A percentile compares a stretch with the other conserved stretches of the same genome.
Evolutionary conservation across 2,888 invertebrate genomes (phyloP).

Genomic region (Calameuta idolon): DNA sequence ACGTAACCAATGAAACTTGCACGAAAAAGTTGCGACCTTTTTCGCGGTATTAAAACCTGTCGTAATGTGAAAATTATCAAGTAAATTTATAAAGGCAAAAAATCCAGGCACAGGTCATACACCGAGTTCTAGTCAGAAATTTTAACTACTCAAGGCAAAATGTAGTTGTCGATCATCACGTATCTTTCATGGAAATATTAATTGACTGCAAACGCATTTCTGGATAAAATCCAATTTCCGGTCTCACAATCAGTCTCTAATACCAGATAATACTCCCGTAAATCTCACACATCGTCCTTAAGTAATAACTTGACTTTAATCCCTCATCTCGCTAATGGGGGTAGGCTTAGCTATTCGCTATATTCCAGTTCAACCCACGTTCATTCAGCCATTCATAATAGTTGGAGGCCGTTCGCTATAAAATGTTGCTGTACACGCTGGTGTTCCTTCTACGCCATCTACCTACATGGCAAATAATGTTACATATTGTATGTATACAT

Average conservation of each 20-base stretch:
- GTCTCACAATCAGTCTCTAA: background rate
- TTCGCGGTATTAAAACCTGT: background rate
- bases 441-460: background rate
- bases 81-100: background rate
- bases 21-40: background rate
- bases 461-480: background rate
- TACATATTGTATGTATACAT: background rate
- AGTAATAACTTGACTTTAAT: slow-evolving; percentile 34
- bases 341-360: background rate
- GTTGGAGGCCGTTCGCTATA: slow-evolving; percentile 19
- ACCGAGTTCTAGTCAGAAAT: background rate
- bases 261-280: background rate
- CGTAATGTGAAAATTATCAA: background rate
- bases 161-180: background rate
- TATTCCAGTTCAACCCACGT: slow-evolving; percentile 20
- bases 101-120: background rate
- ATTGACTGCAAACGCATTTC: background rate
- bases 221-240: background rate
- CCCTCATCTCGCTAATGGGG: slow-evolving; percentile 34
- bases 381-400: slow-evolving; percentile 38
- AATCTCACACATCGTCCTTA: slow-evolving; percentile 19
- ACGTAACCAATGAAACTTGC: background rate
- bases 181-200: background rate
- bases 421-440: slow-evolving; percentile 14
- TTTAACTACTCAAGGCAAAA: background rate